These are phyloP conservation scores for Paragorgia papillata DNA, from an alignment of 92 coral and sea anemone species.

Conservation along the genomic window DNA sequence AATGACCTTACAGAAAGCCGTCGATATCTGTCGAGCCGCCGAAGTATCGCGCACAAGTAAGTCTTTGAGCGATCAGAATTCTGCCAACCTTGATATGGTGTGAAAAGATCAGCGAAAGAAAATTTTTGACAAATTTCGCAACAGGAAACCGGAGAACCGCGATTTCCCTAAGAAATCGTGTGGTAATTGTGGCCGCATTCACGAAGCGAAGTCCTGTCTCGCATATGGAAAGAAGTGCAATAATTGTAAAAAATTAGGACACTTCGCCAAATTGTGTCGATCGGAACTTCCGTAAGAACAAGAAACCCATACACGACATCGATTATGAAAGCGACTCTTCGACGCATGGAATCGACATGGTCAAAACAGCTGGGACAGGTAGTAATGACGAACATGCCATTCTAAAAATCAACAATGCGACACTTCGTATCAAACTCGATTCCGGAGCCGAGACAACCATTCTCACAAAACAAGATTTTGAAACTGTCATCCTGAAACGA, in stretches of 20 bases:
- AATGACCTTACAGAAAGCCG: slow-evolving; percentile 34
- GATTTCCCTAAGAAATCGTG: slow-evolving; percentile 8
- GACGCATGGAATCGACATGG: too few species aligned
- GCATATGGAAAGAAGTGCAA: slow-evolving; percentile 47
- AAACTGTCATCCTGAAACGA: too few species aligned
- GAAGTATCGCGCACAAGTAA: slow-evolving; percentile 54
- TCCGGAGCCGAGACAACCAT: too few species aligned
- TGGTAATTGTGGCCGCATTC: slow-evolving; percentile 50
- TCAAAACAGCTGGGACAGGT: background rate
- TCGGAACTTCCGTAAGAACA: background rate
- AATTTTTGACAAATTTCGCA: background rate
- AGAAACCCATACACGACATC: slow-evolving; percentile 3
- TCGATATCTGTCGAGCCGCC: slow-evolving; percentile 54
- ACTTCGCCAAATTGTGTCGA: slow-evolving; percentile 56
- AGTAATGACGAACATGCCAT: slow-evolving; percentile 26
- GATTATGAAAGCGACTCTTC: slow-evolving; percentile 4
- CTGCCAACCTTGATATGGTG: slow-evolving; percentile 22
- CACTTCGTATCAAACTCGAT: slow-evolving; percentile 28
- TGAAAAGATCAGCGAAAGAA: background rate
- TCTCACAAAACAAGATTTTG: too few species aligned
- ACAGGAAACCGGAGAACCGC: background rate
- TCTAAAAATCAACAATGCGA: slow-evolving; percentile 25
- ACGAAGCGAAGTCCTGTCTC: slow-evolving; percentile 38
- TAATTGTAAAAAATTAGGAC: slow-evolving; percentile 41
- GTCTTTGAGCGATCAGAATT: slow-evolving; percentile 24